phyloP scores from a whole-genome alignment of 2,113 vertebrate genomes.

The Microcebus tavaratra region DNA sequence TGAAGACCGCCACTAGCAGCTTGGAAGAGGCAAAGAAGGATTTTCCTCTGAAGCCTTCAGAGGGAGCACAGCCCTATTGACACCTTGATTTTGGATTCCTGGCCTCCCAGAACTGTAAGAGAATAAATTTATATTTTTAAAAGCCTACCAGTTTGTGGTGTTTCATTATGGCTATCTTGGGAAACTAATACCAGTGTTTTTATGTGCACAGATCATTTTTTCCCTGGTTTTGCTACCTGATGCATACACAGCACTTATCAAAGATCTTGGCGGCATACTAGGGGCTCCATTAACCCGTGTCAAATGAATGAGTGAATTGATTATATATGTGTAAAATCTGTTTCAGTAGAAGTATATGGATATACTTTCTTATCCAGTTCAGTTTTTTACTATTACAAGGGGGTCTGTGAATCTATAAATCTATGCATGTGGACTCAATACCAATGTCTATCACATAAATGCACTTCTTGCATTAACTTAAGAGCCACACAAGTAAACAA shows the following conservation, averaged over 20 bases:
- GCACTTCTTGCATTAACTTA: not conserved
- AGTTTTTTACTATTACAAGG: not conserved
- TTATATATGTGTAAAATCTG: not conserved
- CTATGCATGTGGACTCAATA: not conserved
- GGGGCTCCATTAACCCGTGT: not conserved
- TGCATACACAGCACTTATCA: not conserved
- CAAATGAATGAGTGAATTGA: not conserved
- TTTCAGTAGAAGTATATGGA: not conserved
- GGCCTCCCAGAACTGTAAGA: not conserved
- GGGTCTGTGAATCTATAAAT: not conserved
- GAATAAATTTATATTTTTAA: not conserved
- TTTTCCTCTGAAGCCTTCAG: not conserved
- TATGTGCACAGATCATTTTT: not conserved
- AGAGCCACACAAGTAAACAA: not conserved
- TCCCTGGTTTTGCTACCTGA: not conserved
- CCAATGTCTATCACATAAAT: not conserved
- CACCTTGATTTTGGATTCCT: not conserved
- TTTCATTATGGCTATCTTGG: not conserved
- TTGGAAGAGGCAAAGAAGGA: not conserved
- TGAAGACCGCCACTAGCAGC: not conserved
- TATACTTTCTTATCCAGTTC: not conserved
- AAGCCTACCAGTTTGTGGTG: not conserved
- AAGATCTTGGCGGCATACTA: not conserved
- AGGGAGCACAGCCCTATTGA: not conserved
- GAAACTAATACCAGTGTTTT: conserved; percentile 14